Conservation (phyloP, 2,888 invertebrate genomes). For the Pheosia tremula region DNA sequence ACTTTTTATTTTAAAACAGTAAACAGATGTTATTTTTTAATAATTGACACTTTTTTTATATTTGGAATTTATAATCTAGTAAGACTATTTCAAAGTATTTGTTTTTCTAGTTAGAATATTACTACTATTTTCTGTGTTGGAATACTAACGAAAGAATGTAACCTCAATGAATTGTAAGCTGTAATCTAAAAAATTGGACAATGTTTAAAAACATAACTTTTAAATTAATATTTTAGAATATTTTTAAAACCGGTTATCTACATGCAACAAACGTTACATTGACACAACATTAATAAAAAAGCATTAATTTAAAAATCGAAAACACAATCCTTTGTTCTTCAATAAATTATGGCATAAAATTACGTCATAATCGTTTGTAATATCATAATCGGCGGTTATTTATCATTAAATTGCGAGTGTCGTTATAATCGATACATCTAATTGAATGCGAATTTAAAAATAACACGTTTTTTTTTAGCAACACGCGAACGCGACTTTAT, state of each 20-base stretch:
- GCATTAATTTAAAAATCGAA: not conserved
- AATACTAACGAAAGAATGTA: too few relatives aligned
- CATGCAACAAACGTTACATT: not conserved
- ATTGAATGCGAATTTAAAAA: slow-evolving; percentile 34
- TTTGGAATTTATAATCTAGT: too few relatives aligned
- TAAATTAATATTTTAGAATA: not conserved
- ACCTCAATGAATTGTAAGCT: not conserved
- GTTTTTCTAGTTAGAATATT: too few relatives aligned
- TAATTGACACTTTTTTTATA: too few relatives aligned
- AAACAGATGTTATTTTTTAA: too few relatives aligned
- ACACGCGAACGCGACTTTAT: slow-evolving; percentile 57
- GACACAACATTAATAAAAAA: not conserved
- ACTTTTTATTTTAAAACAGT: too few relatives aligned
- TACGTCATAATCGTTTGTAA: slow-evolving; percentile 13
- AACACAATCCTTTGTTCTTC: slow-evolving; percentile 21
- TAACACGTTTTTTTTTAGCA: slow-evolving; percentile 45
- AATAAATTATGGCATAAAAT: slow-evolving; percentile 9
- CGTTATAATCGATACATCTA: slow-evolving; percentile 21
- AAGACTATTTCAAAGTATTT: too few relatives aligned
- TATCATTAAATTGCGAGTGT: slow-evolving; percentile 13
- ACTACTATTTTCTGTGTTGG: too few relatives aligned
- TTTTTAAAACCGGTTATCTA: not conserved
- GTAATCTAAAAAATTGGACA: not conserved
- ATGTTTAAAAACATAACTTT: not conserved
- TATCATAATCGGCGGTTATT: slow-evolving; percentile 14